A percentile compares a stretch with the other conserved stretches of the same genome.
Evolutionary conservation across 2,888 invertebrate genomes (phyloP).

Genomic region (Megamerina dolium): DNA sequence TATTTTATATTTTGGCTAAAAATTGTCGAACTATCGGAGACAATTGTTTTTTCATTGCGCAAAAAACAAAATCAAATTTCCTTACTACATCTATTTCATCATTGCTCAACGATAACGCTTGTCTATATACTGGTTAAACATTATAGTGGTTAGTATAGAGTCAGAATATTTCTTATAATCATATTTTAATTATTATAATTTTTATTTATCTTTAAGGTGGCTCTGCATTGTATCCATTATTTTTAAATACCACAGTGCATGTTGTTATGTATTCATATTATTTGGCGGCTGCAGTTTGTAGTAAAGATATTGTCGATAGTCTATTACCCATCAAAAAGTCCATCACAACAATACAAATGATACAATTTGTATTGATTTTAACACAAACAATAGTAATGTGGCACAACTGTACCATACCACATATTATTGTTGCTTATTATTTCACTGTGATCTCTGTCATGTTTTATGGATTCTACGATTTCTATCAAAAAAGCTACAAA

Average conservation of each 20-base stretch:
- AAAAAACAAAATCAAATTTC: slow-evolving; percentile 68
- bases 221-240: slow-evolving; percentile 58
- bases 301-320: slow-evolving; percentile 53
- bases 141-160: slow-evolving; percentile 56
- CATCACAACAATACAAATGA: slow-evolving; percentile 63
- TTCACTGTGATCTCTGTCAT: slow-evolving; percentile 59
- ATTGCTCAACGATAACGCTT: slow-evolving; percentile 56
- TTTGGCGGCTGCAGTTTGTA: slow-evolving; percentile 57
- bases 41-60: slow-evolving; percentile 64
- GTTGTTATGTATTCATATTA: slow-evolving; percentile 75
- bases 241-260: slow-evolving; percentile 64
- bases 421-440: slow-evolving; percentile 53
- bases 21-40: slow-evolving; percentile 62
- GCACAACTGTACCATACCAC: slow-evolving; percentile 52
- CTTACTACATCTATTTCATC: slow-evolving; percentile 69
- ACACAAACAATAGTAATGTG: slow-evolving; percentile 51
- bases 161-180: background rate
- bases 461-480: slow-evolving; percentile 67
- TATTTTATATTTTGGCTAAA: slow-evolving; percentile 64
- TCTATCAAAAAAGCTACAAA: slow-evolving; percentile 59
- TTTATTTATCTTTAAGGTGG: slow-evolving; percentile 53
- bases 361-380: slow-evolving; percentile 63
- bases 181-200: background rate
- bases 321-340: slow-evolving; percentile 59
- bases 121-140: slow-evolving; percentile 60